Evolutionary conservation across 2,113 vertebrate species (phyloP).

Genomic region (Corythornis madagascariensis): DNA sequence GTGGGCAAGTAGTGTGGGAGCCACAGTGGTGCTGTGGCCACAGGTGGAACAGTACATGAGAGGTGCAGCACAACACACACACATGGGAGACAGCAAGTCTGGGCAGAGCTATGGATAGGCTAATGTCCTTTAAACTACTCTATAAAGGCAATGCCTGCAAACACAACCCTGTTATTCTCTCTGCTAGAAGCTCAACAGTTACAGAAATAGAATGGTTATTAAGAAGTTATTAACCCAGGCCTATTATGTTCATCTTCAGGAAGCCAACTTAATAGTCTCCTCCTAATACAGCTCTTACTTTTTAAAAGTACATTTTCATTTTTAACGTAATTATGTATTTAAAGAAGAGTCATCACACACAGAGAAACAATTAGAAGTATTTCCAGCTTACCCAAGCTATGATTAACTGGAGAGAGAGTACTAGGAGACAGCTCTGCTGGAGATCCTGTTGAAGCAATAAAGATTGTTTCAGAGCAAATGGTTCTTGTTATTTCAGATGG

Average conservation of each 20-base stretch:
- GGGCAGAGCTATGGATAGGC: not conserved
- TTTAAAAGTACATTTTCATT: not conserved
- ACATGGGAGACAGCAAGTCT: not conserved
- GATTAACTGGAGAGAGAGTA: slow-evolving; percentile 93
- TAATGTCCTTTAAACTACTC: not conserved
- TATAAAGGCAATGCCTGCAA: not conserved
- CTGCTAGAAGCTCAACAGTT: not conserved
- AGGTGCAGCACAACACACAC: not conserved
- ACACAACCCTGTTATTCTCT: not conserved
- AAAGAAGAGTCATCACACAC: not conserved
- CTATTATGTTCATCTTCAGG: not conserved
- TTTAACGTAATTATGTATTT: not conserved
- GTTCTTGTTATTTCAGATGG: not conserved
- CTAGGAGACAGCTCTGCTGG: slow-evolving; percentile 96
- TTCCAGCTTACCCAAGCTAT: slow-evolving; percentile 87
- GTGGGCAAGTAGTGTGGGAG: not conserved
- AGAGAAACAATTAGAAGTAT: not conserved
- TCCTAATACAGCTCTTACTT: not conserved
- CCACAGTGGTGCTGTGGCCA: not conserved
- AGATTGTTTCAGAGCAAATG: not conserved
- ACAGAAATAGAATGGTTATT: not conserved
- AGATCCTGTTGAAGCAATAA: slow-evolving; percentile 82
- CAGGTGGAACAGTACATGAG: not conserved
- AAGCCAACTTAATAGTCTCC: not conserved
- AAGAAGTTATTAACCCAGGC: not conserved